Percentiles rank a stretch among this genome's conserved stretches.
Conservation (phyloP, 2,113 vertebrate genomes). For the Scophthalmus maximus region DNA sequence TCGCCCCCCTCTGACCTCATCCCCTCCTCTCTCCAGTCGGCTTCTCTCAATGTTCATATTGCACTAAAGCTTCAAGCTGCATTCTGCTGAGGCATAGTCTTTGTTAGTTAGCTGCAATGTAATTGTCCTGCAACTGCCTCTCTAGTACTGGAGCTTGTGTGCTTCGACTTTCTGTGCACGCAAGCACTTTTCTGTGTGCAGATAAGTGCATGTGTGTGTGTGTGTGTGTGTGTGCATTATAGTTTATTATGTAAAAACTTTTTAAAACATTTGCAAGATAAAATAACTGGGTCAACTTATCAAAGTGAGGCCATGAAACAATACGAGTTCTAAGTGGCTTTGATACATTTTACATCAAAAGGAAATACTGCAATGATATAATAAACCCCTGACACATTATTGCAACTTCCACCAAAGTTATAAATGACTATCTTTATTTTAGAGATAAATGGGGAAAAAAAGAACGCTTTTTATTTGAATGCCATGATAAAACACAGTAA, state of each 20-base stretch:
- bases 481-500: slow-evolving; percentile 2
- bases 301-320: slow-evolving; percentile 49
- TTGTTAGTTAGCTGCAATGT: slow-evolving; percentile 51
- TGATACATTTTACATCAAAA: slow-evolving; percentile 64
- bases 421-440: slow-evolving; percentile 15
- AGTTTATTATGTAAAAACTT: slow-evolving; percentile 26
- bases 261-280: slow-evolving; percentile 49
- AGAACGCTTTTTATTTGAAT: slow-evolving; percentile 8
- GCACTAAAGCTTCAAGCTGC: slow-evolving; percentile 22
- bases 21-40: slow-evolving; percentile 32
- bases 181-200: slow-evolving; percentile 13
- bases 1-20: slow-evolving; percentile 29
- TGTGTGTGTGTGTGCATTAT: slow-evolving; percentile 4
- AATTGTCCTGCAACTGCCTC: slow-evolving; percentile 41
- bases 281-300: slow-evolving; percentile 55
- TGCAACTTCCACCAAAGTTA: slow-evolving; percentile 33
- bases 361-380: slow-evolving; percentile 33
- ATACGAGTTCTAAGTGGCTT: slow-evolving; percentile 42
- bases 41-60: neutral
- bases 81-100: slow-evolving; percentile 39
- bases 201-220: slow-evolving; percentile 16
- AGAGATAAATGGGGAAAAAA: neutral
- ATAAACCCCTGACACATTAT: slow-evolving; percentile 40
- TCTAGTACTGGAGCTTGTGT: slow-evolving; percentile 13
- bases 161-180: slow-evolving; percentile 36